Evolutionary conservation across 2,797 vertebrate species (phyloP).

Genomic region (Microchirus variegatus): DNA sequence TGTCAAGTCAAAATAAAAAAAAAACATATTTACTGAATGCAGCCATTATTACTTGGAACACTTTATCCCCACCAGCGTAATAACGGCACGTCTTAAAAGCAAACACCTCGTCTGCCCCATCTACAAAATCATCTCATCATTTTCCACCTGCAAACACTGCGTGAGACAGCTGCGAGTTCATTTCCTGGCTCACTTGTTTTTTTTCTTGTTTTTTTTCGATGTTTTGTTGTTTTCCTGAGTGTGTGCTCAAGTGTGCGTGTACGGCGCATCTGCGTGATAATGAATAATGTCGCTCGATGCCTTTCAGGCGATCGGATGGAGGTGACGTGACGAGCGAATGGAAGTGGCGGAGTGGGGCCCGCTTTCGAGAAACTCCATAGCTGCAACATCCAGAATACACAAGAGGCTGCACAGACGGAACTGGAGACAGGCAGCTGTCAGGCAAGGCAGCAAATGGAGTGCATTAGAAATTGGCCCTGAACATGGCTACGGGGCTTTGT

Average conservation of each 20-base stretch:
- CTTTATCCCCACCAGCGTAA: conserved; percentile 26
- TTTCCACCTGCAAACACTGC: conserved; percentile 23
- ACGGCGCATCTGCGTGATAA: conserved; percentile 6
- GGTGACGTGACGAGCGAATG: conserved; percentile 38
- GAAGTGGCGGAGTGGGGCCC: conserved; percentile 19
- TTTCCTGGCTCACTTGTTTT: conserved; percentile 21
- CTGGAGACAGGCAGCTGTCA: conserved; percentile 48
- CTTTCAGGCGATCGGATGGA: conserved; percentile 33
- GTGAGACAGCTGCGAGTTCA: conserved; percentile 22
- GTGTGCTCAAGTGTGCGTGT: conserved; percentile 1
- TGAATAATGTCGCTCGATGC: conserved; percentile 27
- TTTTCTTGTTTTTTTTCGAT: conserved; percentile 22
- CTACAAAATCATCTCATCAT: conserved; percentile 27
- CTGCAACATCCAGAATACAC: conserved; percentile 10
- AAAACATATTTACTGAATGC: conserved; percentile 1
- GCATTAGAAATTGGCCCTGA: conserved; percentile 41
- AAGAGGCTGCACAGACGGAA: conserved; percentile 8
- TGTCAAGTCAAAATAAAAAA: conserved; percentile 6
- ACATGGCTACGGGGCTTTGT: conserved; percentile 29
- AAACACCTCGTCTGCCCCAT: conserved; percentile 11
- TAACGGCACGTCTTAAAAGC: conserved; percentile 18
- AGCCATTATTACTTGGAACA: neutral
- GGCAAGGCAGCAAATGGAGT: conserved; percentile 40
- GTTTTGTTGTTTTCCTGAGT: neutral
- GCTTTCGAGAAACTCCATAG: conserved; percentile 24